phyloP scores from a whole-genome alignment of 2,888 invertebrate genomes.

The Noctua janthina region DNA sequence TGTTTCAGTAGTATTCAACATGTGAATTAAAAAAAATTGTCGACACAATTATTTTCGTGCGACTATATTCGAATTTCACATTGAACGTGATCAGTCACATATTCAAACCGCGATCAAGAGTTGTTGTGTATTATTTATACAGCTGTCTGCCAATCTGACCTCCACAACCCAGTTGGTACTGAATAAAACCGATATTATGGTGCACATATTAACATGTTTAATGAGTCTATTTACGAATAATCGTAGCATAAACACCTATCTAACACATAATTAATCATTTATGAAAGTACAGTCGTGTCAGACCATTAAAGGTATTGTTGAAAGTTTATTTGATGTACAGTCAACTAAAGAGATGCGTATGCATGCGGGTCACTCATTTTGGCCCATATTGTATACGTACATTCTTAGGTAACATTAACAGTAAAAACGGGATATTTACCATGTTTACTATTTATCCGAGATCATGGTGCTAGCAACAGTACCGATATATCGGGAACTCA shows the following conservation, averaged over 20 bases:
- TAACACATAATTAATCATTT: constrained; percentile 37
- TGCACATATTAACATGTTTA: constrained; percentile 6
- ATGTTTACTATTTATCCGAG: too few species aligned
- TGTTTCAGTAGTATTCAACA: background rate
- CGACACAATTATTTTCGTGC: background rate
- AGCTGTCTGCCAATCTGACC: background rate
- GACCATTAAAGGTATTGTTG: constrained; percentile 35
- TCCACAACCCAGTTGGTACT: background rate
- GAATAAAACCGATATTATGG: background rate
- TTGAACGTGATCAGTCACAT: too few species aligned
- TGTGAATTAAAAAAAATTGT: background rate
- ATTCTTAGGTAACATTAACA: too few species aligned
- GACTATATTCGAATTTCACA: background rate
- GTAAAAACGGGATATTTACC: too few species aligned
- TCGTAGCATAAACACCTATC: constrained; percentile 18
- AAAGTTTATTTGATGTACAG: background rate
- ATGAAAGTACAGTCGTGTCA: constrained; percentile 38
- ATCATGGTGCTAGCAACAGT: too few species aligned
- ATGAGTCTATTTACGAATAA: constrained; percentile 8
- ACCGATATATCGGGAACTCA: too few species aligned
- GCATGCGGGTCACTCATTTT: background rate
- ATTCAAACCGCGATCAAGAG: too few species aligned
- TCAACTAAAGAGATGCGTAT: background rate
- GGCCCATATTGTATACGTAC: background rate
- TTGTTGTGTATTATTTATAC: too few species aligned